These are phyloP conservation scores for Drosophila lacertosa DNA, from an alignment of 1,140 invertebrate species.

Conservation along the genomic window DNA sequence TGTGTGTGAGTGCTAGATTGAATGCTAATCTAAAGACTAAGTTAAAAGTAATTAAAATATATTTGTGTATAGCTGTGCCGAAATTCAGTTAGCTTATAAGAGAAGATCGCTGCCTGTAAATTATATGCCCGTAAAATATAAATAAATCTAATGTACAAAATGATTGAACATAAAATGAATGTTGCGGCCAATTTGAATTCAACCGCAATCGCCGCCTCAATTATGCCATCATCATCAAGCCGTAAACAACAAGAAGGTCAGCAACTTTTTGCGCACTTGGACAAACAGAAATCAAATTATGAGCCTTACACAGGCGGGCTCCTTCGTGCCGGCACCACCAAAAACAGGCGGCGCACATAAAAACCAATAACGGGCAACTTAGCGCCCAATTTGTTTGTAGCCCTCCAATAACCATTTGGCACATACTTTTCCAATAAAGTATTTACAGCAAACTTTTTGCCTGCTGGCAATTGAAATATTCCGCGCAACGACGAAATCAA, in stretches of 20 bases:
- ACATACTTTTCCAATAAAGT: constrained; percentile 83
- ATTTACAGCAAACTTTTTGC: constrained; percentile 59
- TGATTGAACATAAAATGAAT: constrained; percentile 56
- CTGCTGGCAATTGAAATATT: constrained; percentile 70
- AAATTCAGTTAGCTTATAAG: constrained; percentile 50
- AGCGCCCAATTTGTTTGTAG: constrained; percentile 76
- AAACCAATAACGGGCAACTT: constrained; percentile 76
- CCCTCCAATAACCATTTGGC: constrained; percentile 74
- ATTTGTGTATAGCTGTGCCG: constrained; percentile 72
- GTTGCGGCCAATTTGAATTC: constrained; percentile 31
- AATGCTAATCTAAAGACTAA: constrained; percentile 61
- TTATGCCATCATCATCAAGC: constrained; percentile 67
- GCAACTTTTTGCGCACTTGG: constrained; percentile 43
- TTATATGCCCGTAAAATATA: constrained; percentile 61
- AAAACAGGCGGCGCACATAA: constrained; percentile 45
- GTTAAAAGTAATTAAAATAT: constrained; percentile 53
- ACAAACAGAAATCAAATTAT: constrained; percentile 64
- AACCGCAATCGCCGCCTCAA: constrained; percentile 53
- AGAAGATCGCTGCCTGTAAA: constrained; percentile 61
- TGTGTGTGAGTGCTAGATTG: constrained; percentile 52
- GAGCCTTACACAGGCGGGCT: constrained; percentile 16
- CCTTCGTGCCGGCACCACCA: neutral
- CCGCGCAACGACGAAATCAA: constrained; percentile 41
- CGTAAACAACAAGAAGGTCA: constrained; percentile 58
- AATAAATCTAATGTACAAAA: constrained; percentile 68